phyloP scores from a whole-genome alignment of 2,888 invertebrate genomes.

The Xestia ashworthii region DNA sequence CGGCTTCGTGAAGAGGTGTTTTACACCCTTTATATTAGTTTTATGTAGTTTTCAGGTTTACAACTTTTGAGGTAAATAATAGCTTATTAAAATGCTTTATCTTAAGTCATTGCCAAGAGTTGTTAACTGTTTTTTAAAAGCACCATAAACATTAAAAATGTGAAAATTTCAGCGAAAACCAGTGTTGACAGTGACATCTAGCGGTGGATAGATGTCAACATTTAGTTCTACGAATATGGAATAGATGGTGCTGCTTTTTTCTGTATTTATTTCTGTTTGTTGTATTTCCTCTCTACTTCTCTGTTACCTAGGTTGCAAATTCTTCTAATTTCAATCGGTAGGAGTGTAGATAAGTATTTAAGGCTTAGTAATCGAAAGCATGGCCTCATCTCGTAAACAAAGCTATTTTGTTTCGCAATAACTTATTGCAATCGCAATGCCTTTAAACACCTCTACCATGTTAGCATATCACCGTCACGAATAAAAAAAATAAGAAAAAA shows the following conservation, averaged over 20 bases:
- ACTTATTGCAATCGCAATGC: neutral
- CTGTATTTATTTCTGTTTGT: neutral
- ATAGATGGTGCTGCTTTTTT: conserved; percentile 42
- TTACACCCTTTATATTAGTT: too few relatives aligned
- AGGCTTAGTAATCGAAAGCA: neutral
- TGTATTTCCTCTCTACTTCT: neutral
- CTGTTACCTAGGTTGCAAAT: neutral
- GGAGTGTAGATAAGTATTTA: neutral
- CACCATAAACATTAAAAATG: too few relatives aligned
- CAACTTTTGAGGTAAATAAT: too few relatives aligned
- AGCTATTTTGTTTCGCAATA: neutral
- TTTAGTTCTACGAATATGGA: neutral
- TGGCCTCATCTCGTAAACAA: neutral
- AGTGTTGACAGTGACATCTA: too few relatives aligned
- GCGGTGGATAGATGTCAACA: too few relatives aligned
- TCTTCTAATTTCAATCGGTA: neutral
- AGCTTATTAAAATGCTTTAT: too few relatives aligned
- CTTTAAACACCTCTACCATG: neutral
- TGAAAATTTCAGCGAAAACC: too few relatives aligned
- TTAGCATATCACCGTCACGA: neutral
- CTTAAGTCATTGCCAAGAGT: too few relatives aligned
- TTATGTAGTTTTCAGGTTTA: too few relatives aligned
- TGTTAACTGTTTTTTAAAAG: too few relatives aligned
- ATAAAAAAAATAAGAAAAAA: neutral
- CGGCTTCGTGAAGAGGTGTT: too few relatives aligned